Percentiles rank a stretch among this genome's conserved stretches.
These are phyloP conservation scores for Andinoacara biseriatus DNA, from an alignment of 2,113 vertebrate species.

Conservation along the genomic window DNA sequence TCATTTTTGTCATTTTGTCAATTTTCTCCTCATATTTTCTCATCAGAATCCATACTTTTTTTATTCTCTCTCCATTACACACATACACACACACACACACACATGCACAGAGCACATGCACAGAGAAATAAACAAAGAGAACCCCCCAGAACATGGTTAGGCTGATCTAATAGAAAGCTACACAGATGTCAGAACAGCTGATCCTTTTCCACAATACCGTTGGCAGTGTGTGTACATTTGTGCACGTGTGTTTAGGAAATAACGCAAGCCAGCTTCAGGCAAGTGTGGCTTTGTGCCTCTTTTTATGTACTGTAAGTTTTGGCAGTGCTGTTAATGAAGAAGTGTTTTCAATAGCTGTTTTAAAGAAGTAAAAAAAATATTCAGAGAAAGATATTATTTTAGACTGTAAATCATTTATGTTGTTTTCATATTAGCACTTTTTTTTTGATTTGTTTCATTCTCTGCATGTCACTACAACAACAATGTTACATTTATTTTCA, in stretches of 20 bases:
- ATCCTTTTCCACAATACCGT: slow-evolving; percentile 41
- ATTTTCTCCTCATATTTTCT: not conserved
- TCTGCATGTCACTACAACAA: not conserved
- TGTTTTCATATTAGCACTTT: not conserved
- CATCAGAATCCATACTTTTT: not conserved
- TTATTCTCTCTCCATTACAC: not conserved
- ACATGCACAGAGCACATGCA: not conserved
- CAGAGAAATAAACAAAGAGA: not conserved
- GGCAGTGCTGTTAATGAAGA: not conserved
- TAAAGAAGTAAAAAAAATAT: not conserved
- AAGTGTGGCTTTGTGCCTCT: not conserved
- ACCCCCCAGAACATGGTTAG: slow-evolving; percentile 31
- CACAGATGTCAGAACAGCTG: slow-evolving; percentile 69
- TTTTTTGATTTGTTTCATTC: not conserved
- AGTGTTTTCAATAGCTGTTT: too few relatives aligned
- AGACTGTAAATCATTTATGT: too few relatives aligned
- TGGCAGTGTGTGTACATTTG: slow-evolving; percentile 10
- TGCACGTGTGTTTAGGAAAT: not conserved
- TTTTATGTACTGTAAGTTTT: not conserved
- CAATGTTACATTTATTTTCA: not conserved
- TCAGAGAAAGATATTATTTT: not conserved
- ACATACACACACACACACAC: not conserved
- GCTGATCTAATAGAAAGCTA: slow-evolving; percentile 57
- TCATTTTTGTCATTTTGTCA: slow-evolving; percentile 22
- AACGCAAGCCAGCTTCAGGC: not conserved